phyloP scores from a whole-genome alignment of 1,140 invertebrate genomes.

The Tetramorium parvispinum region DNA sequence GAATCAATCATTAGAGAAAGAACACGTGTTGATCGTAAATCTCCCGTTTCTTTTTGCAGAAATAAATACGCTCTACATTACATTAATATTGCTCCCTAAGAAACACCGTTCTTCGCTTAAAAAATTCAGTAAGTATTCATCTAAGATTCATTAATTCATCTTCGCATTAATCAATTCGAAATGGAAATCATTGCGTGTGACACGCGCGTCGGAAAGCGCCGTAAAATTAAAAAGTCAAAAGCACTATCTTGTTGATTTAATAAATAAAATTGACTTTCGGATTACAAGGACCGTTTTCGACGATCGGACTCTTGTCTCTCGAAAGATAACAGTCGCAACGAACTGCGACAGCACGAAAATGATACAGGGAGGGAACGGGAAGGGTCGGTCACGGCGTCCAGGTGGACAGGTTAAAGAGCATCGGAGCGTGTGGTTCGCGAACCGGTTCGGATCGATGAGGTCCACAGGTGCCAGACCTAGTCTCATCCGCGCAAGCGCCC shows the following conservation, averaged over 20 bases:
- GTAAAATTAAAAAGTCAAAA: not conserved
- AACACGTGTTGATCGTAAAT: not conserved
- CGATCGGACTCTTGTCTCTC: not conserved
- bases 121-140: not conserved
- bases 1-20: not conserved
- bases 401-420: slow-evolving; percentile 69
- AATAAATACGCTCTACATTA: not conserved
- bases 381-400: slow-evolving; percentile 12
- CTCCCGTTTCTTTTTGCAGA: not conserved
- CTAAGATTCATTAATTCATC: not conserved
- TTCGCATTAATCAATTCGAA: not conserved
- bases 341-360: not conserved
- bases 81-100: not conserved
- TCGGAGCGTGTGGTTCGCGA: slow-evolving; percentile 61
- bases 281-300: not conserved
- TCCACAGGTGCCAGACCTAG: slow-evolving; percentile 72
- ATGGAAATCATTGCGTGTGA: not conserved
- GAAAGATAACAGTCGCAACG: not conserved
- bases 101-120: not conserved
- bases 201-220: not conserved
- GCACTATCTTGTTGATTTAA: not conserved
- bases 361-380: not conserved
- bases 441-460: slow-evolving; percentile 73
- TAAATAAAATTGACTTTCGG: not conserved
- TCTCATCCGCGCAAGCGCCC: slow-evolving; percentile 70